phyloP scores from a whole-genome alignment of 2,113 vertebrate species.

The Crypturellus undulatus region DNA sequence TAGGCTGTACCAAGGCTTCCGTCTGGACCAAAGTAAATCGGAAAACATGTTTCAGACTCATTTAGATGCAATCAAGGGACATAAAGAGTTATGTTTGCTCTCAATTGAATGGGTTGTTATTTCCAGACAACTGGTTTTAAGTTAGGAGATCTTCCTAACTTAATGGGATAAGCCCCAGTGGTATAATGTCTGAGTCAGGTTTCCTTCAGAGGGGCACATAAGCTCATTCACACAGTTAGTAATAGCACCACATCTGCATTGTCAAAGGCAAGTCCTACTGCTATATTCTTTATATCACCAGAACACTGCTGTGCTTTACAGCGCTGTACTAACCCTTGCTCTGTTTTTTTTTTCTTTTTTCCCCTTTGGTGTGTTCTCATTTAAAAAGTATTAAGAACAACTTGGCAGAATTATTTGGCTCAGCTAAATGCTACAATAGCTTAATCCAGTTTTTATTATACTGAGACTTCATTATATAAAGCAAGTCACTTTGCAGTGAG shows the following conservation, averaged over 20 bases:
- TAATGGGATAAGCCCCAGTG: background rate
- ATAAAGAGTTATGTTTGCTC: background rate
- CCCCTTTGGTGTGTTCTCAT: constrained; percentile 66
- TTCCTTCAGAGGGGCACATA: background rate
- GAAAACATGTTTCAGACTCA: background rate
- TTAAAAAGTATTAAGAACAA: constrained; percentile 73
- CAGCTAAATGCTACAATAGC: constrained; percentile 34
- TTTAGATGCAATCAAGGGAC: background rate
- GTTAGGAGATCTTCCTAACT: background rate
- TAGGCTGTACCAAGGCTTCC: background rate
- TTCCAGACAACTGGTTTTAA: background rate
- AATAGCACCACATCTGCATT: background rate
- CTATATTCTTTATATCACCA: background rate
- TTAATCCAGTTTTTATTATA: constrained; percentile 71
- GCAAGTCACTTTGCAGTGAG: background rate
- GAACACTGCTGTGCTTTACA: constrained; percentile 56
- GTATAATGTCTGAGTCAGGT: background rate
- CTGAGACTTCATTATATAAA: constrained; percentile 5
- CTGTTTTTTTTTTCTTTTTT: constrained; percentile 17
- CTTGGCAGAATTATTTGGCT: constrained; percentile 54
- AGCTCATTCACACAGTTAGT: background rate
- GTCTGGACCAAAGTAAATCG: background rate
- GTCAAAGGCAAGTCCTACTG: background rate
- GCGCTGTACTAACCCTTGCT: constrained; percentile 57
- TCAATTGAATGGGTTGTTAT: background rate